Conservation (phyloP, 1,140 invertebrate species). For the Pteromalus puparum region DNA sequence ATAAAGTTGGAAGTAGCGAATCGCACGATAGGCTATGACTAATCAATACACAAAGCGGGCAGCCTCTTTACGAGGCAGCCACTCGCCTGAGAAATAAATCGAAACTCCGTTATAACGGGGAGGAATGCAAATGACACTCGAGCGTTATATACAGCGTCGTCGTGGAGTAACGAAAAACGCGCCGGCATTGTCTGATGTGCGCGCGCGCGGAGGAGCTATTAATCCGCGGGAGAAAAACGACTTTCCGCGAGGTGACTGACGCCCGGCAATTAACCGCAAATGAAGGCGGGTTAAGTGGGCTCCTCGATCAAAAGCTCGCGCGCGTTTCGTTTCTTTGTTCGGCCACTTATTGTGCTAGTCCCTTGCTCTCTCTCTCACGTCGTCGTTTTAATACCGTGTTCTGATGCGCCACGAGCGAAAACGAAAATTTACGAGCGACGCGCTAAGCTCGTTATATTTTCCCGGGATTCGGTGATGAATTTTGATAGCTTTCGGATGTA, state of each 20-base stretch:
- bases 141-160: no score
- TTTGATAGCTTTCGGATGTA: background rate
- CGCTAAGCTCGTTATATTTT: constrained; percentile 4
- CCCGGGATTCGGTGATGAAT: background rate
- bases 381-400: background rate
- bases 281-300: constrained; percentile 55
- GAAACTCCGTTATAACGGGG: background rate
- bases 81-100: background rate
- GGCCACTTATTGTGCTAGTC: background rate
- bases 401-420: background rate
- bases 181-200: background rate
- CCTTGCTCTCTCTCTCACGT: background rate
- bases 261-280: constrained; percentile 49
- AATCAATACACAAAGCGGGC: background rate
- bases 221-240: background rate
- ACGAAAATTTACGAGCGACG: constrained; percentile 25
- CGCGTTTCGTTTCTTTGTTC: constrained; percentile 15
- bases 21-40: background rate
- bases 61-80: no score
- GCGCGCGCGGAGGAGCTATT: background rate
- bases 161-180: background rate
- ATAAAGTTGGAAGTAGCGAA: background rate
- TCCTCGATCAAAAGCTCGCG: constrained; percentile 13
- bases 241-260: background rate
- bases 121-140: no score